Evolutionary conservation across 37 sponge, comb jelly and placozoan species (phyloP).

Genomic region (Aplysina aerophoba): DNA sequence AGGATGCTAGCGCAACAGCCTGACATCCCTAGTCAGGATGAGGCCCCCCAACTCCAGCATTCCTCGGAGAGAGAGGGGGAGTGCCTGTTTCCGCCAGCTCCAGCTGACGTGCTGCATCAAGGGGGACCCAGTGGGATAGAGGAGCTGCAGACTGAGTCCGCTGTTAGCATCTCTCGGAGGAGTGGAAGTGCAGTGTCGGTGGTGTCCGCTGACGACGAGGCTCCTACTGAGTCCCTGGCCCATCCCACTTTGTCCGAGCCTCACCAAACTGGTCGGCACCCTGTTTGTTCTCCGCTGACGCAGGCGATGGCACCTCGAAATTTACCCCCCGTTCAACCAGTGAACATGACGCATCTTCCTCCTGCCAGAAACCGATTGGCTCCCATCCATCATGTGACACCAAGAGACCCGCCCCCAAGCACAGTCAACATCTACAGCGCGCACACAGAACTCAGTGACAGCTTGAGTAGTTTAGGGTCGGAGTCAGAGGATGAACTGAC

Average conservation of each 20-base stretch:
- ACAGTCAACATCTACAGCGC: background rate
- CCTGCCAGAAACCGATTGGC: constrained; percentile 2
- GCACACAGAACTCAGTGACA: constrained; percentile 18
- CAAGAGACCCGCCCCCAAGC: background rate
- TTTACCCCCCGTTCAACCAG: constrained; percentile 5
- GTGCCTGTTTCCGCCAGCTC: background rate
- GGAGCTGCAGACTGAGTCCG: no score
- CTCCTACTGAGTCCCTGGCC: no score
- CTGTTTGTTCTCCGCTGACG: no score
- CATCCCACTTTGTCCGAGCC: no score
- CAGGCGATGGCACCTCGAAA: background rate
- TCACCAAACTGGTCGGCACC: no score
- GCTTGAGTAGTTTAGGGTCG: constrained; percentile 21
- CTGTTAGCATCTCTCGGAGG: no score
- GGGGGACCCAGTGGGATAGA: no score
- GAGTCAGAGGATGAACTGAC: constrained; percentile 10
- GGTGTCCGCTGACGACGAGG: no score
- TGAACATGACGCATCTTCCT: background rate
- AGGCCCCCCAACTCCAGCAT: background rate
- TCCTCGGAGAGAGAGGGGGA: background rate
- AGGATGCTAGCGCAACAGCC: no score
- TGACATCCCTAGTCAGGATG: no score
- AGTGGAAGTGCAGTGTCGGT: no score
- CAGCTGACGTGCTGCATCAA: background rate
- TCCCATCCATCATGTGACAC: background rate